Conservation (phyloP, 1,140 invertebrate species). For the Drosophila ambigua region DNA sequence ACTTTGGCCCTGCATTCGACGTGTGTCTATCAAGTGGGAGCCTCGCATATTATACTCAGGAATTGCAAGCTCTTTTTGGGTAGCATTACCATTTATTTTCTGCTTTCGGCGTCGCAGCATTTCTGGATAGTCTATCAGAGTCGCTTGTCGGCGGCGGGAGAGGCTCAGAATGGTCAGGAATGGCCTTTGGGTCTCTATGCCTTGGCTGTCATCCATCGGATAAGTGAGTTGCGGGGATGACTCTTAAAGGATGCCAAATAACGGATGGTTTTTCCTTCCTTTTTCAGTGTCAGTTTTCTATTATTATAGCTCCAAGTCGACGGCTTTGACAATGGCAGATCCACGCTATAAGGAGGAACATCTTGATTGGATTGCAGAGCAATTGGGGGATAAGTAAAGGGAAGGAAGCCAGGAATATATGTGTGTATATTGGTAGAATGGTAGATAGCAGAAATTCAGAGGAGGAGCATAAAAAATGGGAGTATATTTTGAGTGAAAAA, state of each 20-base stretch:
- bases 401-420: not conserved
- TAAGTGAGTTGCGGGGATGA: slow-evolving; percentile 50
- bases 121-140: slow-evolving; percentile 84
- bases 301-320: slow-evolving; percentile 90
- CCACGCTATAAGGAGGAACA: slow-evolving; percentile 89
- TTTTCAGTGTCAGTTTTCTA: slow-evolving; percentile 89
- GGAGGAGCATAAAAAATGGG: not conserved
- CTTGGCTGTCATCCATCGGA: slow-evolving; percentile 64
- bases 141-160: slow-evolving; percentile 27
- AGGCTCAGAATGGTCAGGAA: slow-evolving; percentile 15
- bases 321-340: slow-evolving; percentile 88
- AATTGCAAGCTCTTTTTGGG: slow-evolving; percentile 86
- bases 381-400: slow-evolving; percentile 81
- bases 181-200: slow-evolving; percentile 67
- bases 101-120: slow-evolving; percentile 84
- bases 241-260: not conserved
- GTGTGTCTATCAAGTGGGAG: slow-evolving; percentile 90
- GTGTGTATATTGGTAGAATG: not conserved
- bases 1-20: slow-evolving; percentile 89
- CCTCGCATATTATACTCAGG: slow-evolving; percentile 87
- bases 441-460: not conserved
- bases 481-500: too few species aligned
- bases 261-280: not conserved
- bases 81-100: slow-evolving; percentile 84
- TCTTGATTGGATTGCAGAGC: slow-evolving; percentile 88